Percentiles rank a stretch among this genome's conserved stretches.
phyloP scores from a whole-genome alignment of 1,140 invertebrate species.

The Diachasma alloeum region DNA sequence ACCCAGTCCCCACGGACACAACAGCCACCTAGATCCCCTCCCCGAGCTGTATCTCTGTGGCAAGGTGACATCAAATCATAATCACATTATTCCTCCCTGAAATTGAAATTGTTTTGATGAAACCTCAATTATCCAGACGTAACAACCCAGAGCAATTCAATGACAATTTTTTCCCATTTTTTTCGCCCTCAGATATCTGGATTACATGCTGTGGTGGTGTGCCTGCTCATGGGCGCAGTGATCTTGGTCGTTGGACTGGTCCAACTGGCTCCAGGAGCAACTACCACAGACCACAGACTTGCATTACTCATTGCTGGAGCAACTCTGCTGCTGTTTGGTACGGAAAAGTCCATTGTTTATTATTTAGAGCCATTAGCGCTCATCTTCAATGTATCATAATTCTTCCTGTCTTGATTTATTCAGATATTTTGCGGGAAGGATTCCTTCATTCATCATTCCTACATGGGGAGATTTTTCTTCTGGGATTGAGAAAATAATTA shows the following conservation, averaged over 20 bases:
- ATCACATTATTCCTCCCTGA: neutral
- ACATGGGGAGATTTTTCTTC: neutral
- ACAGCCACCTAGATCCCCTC: conserved; percentile 64
- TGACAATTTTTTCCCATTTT: neutral
- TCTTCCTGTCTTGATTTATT: no score
- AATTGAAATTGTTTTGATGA: neutral
- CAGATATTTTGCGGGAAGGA: no score
- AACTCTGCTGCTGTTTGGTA: conserved; percentile 62
- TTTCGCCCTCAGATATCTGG: conserved; percentile 70
- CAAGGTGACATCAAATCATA: conserved; percentile 67
- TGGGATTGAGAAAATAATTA: no score
- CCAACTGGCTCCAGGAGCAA: conserved; percentile 81
- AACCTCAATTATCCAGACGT: neutral
- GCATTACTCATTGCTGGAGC: conserved; percentile 74
- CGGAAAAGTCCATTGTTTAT: no score
- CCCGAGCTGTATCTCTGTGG: conserved; percentile 78
- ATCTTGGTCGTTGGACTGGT: conserved; percentile 82
- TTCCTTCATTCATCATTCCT: no score
- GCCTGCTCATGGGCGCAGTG: conserved; percentile 77
- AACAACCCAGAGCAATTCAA: neutral
- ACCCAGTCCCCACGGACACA: conserved; percentile 67
- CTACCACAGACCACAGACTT: conserved; percentile 78
- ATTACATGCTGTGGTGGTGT: conserved; percentile 78
- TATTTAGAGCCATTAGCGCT: no score
- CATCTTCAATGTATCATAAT: no score